Evolutionary conservation across 2,113 vertebrate species (phyloP), one percentile per base, ranked within the genome.

Genomic region (Astur gentilis): DNA sequence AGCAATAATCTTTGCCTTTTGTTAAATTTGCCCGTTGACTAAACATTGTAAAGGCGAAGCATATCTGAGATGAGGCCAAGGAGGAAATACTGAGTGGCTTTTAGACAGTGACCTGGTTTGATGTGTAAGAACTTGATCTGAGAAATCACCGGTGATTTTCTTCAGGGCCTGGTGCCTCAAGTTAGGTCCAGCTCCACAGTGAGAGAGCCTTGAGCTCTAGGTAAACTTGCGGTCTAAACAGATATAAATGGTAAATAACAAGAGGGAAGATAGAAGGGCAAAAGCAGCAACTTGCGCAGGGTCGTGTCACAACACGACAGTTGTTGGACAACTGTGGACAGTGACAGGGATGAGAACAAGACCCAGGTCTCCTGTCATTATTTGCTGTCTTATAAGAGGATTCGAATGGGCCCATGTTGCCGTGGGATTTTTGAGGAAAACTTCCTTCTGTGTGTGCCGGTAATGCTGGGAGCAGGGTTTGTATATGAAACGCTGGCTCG

Each of bases 311-410:
- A 47, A 21, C 47, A 21, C 5, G 47, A 47, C 47, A 47, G 47
- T 47, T 47, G 47, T 47, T 47, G 47, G 47, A 11, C 47, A 47
- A 11, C 47, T 65, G 36, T 50, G 47, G 34, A 4, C 40, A 58
- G 57, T 29, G n/a, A 26, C 21, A 83, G 55, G 40, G 21, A 36
- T 69, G 44, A 40, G 23, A 87, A 32, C 40, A 31, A 83, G 34
- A 54, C 16, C 18, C 4, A 21, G 31, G 21, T 36, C 27, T 80
- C 16, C 20, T 0, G 0, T 60, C 2, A 1, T 50, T 58, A 31
- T 76, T 89, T 95, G 6, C 27, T 58, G 14, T 83, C 38, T 45
- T 60, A 5, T 7, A 22, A 75, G 58, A 80, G 27, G 49, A 73
- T 52, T 29, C 20, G n/a, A 38, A 42, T 12, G 13, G 21, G 8